Evolutionary conservation across 1,140 invertebrate genomes (phyloP).

Genomic region (Periplaneta americana): DNA sequence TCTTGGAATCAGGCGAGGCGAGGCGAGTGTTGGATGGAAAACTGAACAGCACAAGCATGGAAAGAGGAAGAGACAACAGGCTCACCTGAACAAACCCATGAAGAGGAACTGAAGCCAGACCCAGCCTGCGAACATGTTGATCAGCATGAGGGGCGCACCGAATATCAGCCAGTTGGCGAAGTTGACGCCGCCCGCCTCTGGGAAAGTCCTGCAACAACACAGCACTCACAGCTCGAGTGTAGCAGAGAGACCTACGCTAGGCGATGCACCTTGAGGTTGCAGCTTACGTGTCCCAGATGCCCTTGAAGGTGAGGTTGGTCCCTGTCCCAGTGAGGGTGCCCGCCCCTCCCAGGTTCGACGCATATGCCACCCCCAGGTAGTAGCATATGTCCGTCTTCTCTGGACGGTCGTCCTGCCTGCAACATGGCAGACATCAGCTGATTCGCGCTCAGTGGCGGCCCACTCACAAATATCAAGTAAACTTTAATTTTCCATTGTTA

Average conservation of each 20-base stretch:
- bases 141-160: conserved; percentile 57
- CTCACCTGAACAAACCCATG: conserved; percentile 56
- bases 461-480: too few relatives aligned
- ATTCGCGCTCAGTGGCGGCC: too few relatives aligned
- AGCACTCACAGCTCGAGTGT: neutral
- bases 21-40: too few relatives aligned
- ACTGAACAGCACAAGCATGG: too few relatives aligned
- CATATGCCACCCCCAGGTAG: conserved; percentile 73
- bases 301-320: conserved; percentile 83
- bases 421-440: too few relatives aligned
- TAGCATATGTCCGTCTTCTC: conserved; percentile 59
- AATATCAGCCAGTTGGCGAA: conserved; percentile 74
- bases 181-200: conserved; percentile 53
- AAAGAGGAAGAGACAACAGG: too few relatives aligned
- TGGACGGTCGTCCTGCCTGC: conserved; percentile 33
- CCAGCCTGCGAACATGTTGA: conserved; percentile 67
- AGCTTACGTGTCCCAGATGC: conserved; percentile 57
- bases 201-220: conserved; percentile 44
- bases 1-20: too few relatives aligned
- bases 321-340: conserved; percentile 83
- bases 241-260: too few relatives aligned
- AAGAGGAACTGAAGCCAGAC: conserved; percentile 59
- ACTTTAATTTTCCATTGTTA: too few relatives aligned
- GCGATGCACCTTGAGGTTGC: too few relatives aligned
- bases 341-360: conserved; percentile 71